Percentiles rank a stretch among this genome's conserved stretches.
Evolutionary conservation across 2,113 vertebrate genomes (phyloP).

Genomic region (Cranoglanis bouderius): DNA sequence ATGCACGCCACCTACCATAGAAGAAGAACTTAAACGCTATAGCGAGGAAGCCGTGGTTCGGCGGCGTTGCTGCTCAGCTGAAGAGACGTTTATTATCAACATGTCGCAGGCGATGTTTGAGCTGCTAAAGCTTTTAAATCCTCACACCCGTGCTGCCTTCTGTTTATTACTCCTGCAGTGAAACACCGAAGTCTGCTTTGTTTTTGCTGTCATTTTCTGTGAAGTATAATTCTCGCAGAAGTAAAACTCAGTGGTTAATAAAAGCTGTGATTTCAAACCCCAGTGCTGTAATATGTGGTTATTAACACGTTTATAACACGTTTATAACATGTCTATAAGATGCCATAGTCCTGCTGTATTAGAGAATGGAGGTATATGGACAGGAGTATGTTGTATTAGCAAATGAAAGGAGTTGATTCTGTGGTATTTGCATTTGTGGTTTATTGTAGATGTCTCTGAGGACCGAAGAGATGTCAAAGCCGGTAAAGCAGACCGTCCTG

Average conservation of each 20-base stretch:
- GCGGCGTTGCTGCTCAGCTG: not conserved
- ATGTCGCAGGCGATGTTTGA: not conserved
- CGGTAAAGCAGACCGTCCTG: not conserved
- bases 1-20: not conserved
- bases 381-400: not conserved
- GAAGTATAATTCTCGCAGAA: too few relatives aligned
- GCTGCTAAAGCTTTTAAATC: not conserved
- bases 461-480: not conserved
- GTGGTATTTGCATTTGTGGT: not conserved
- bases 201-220: too few relatives aligned
- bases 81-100: not conserved
- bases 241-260: not conserved
- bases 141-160: not conserved
- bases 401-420: not conserved
- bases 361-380: not conserved
- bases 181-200: too few relatives aligned
- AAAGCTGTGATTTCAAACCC: not conserved
- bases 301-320: not conserved
- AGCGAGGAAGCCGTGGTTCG: not conserved
- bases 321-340: not conserved
- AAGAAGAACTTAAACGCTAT: not conserved
- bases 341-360: not conserved
- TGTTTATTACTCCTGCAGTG: too few relatives aligned
- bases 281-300: not conserved
- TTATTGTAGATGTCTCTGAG: not conserved